A percentile compares a stretch with the other conserved stretches of the same genome.
phyloP scores from a whole-genome alignment of 2,113 vertebrate genomes.

The Athene noctua region DNA sequence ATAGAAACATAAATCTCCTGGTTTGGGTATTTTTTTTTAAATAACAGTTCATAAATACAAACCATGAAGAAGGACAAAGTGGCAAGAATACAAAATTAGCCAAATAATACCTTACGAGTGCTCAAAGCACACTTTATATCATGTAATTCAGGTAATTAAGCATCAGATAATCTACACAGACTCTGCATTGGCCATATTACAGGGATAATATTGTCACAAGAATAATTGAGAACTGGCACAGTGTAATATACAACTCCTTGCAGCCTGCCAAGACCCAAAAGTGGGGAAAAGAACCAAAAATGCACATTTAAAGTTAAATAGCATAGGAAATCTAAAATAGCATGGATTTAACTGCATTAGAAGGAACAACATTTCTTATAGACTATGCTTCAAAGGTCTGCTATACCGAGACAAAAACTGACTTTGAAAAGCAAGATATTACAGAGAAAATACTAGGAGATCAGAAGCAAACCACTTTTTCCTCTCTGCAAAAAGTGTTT shows the following conservation, averaged over 20 bases:
- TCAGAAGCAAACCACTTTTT: not conserved
- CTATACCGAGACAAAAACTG: not conserved
- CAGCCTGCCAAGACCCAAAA: not conserved
- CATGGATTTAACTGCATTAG: not conserved
- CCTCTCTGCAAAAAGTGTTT: not conserved
- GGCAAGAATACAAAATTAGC: not conserved
- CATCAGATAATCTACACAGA: not conserved
- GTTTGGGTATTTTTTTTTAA: not conserved
- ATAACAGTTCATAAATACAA: not conserved
- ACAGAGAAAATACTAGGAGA: not conserved
- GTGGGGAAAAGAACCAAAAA: not conserved
- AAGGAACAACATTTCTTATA: not conserved
- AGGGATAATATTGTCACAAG: constrained; percentile 1
- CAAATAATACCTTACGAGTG: not conserved
- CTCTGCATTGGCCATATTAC: not conserved
- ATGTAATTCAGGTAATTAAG: not conserved
- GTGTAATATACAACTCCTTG: not conserved
- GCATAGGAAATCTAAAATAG: not conserved
- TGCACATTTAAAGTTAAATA: not conserved
- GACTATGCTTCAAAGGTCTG: not conserved
- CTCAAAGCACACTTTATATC: not conserved
- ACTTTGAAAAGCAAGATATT: not conserved
- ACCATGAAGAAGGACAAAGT: not conserved
- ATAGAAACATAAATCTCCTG: not conserved
- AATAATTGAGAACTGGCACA: not conserved